Evolutionary conservation across 2,888 invertebrate genomes (phyloP), one percentile per base, ranked within the genome.

Genomic region (Acrobasis repandana): DNA sequence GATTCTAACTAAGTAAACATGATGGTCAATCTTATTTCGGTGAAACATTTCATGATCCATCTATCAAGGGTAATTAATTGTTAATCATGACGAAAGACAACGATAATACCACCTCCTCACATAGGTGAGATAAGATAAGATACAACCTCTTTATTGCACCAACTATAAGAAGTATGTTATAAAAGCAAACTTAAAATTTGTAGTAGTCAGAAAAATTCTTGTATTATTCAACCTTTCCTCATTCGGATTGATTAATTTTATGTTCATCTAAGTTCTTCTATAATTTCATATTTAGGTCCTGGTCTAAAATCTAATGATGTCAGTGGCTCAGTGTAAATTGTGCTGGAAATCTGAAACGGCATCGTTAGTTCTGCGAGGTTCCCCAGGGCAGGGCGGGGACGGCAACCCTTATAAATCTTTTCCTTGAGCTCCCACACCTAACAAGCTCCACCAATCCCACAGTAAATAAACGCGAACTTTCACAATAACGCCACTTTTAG

Each of bases 401-500:
- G 2, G 77, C 76, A 80, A 90, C 90, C 89, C 84, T 82, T 84
- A 90, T 90, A 90, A 91, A 91, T 91, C 91, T 90, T 88, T 67
- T 65, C 83, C 83, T 79, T 82, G 79, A 83, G 82, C 83, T 82
- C 76, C 85, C 86, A 75, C 86, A 83, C 86, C 87, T 90, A 91
- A 90, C 90, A 88, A 89, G 85, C 86, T 65, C 61, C 57, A 60
- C 61, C 65, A 63, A 70, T 65, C 65, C 62, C 70, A 9, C 70
- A 76, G 75, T 86, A 86, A 86, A 88, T 88, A 86, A 86, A 83
- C 76, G 72, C 72, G 73, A 79, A 87, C 83, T 87, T 88, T 84
- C 81, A 82, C 84, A 83, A 85, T 85, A 85, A 86, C 79, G 80
- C 80, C 78, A 77, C 79, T 83, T 83, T 80, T 83, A 85, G 83